A percentile compares a stretch with the other conserved stretches of the same genome.
Conservation (phyloP, 2,888 invertebrate species). For the Catotricha subobsoleta region DNA sequence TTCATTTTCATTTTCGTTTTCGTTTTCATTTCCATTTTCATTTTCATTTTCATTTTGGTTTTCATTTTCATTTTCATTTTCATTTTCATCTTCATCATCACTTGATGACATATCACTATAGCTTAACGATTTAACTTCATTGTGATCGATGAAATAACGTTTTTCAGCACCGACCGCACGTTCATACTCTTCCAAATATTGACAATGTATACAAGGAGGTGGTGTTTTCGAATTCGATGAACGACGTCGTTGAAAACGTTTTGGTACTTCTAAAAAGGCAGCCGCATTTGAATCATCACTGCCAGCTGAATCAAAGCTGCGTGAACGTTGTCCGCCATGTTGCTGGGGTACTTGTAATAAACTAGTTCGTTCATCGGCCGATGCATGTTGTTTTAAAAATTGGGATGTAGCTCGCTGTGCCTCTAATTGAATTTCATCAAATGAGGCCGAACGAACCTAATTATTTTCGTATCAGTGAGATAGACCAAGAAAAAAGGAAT, state of each 20-base stretch:
- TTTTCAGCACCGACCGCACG: constrained; percentile 30
- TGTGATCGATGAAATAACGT: constrained; percentile 23
- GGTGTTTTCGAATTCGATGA: constrained; percentile 45
- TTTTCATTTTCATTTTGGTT: constrained; percentile 14
- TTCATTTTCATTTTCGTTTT: constrained; percentile 29
- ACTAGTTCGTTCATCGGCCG: constrained; percentile 28
- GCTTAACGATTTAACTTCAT: constrained; percentile 28
- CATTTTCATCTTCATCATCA: constrained; percentile 24
- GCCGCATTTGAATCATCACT: constrained; percentile 45
- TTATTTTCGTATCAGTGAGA: not conserved
- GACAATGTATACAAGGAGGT: constrained; percentile 58
- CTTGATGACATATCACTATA: constrained; percentile 35
- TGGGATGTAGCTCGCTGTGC: constrained; percentile 36
- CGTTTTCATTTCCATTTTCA: too few relatives aligned
- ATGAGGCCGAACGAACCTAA: constrained; percentile 68
- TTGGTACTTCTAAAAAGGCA: constrained; percentile 37
- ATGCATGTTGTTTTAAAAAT: constrained; percentile 13
- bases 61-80: constrained; percentile 23
- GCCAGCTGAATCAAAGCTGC: constrained; percentile 63
- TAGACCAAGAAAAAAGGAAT: too few relatives aligned
- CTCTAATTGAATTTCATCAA: constrained; percentile 74
- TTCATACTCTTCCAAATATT: constrained; percentile 56
- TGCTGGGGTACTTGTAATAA: constrained; percentile 49
- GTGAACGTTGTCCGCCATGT: constrained; percentile 43
- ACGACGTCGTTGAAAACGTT: constrained; percentile 42